Base-by-base conservation (phyloP, 2,888 invertebrate species). In the Trimorus sp. region DNA sequence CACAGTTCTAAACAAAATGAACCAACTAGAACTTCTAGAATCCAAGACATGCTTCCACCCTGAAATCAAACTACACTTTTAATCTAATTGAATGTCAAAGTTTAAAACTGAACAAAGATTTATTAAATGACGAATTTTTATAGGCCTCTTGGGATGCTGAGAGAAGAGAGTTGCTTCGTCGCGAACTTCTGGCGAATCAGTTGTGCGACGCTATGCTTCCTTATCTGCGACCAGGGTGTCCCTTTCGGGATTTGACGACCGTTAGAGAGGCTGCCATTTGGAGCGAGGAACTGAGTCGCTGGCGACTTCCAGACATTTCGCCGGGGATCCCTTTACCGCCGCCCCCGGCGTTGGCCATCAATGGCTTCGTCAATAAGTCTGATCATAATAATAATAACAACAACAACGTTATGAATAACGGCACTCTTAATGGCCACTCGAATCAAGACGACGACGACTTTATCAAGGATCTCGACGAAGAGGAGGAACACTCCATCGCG, bases 81-180 rank as follows among this genome's bases (percentile, higher is more conserved):
- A 4, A 3, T 26, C 26, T 26, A 26, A 26, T 4, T 4, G 4
- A 26, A 26, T 26, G 4, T 26, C 26, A 26, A 26, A 1, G 26
- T 1, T 26, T 26, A 4, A 26, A 26, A 26, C 26, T 26, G 2
- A 26, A 26, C 26, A 14, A 49, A n/a, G 40, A 12, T 2, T 58
- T 40, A 40, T 40, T 36, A 15, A 15, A 53, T n/a, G 1, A 7
- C 45, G 45, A 49, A 11, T 11, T 15, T 79, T 68, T 45, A 37
- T 53, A 80, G 86, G 92, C 92, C 40, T 91, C 90, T 51, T 91
- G 92, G 92, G 92, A 92, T 78, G 91, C 89, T 4, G 92, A 92
- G 71, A 87, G 92, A 7, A 89, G 91, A 6, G 92, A 91, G 12
- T 84, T 92, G 2, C 78, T 92, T 45, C 89, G 92, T 3, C 88